Base-by-base conservation (phyloP, 2,113 vertebrate species). In the Pimephales promelas region DNA sequence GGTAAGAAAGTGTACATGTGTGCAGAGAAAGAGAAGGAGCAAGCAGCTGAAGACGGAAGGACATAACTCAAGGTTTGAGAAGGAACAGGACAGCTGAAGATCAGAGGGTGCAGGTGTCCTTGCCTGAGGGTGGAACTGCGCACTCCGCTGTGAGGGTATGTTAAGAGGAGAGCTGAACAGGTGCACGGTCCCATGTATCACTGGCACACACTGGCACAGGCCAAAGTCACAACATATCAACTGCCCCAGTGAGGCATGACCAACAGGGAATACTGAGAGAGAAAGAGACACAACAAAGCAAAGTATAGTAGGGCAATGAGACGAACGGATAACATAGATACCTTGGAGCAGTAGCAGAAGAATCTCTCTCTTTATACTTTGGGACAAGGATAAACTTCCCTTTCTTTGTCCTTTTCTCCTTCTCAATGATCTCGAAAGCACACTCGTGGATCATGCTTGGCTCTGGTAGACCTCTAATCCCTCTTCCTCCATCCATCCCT, bases 201-300 rank as follows among this genome's bases (percentile, higher is more conserved):
- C 45, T 87, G 72, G 86, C 83, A 84, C 57, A 57, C 57, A 87
- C 64, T 87, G 78, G 86, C 83, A 84, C 47, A 66, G 47, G 49
- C 66, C 66, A 76, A 79, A 73, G 13, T 57, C 76, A 61, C 71
- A 64, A 62, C 83, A 87, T 64, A 84, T 1, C 28, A 28, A 28
- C 82, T 78, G 79, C 80, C 79, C 79, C 66, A 68, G 66, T 73
- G 79, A 81, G 81, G 26, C 73, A 74, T 52, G 45, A 85, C 79
- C 57, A 82, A 85, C 18, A 56, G 73, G 57, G 61, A 57, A 59
- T n/a, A 68, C 56, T 86, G 43, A 4, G 34, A 54, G 77, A 85
- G 75, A 10, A 20, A 76, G 52, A 47, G 7, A 59, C 52, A 86
- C 76, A 77, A 88, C 72, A 85, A 88, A 73, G 82, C 82, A 89